These are phyloP conservation scores for Empidonax alnorum DNA, from an alignment of 2,113 vertebrate species.

Conservation along the genomic window DNA sequence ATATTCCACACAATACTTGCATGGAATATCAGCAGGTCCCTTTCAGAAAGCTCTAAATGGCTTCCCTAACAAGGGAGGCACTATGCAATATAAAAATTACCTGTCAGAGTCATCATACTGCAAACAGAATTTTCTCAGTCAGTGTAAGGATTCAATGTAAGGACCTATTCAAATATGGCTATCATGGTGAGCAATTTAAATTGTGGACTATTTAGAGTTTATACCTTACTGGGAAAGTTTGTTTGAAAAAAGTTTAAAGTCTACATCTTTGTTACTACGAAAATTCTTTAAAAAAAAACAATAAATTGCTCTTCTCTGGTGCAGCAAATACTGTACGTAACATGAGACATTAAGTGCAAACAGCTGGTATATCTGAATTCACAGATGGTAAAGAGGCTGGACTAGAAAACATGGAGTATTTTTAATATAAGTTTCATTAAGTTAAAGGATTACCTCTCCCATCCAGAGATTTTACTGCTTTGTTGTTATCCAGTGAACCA, in stretches of 20 bases:
- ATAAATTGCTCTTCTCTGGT: conserved; percentile 33
- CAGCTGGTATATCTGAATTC: conserved; percentile 31
- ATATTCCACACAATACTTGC: conserved; percentile 54
- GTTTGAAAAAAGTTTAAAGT: conserved; percentile 32
- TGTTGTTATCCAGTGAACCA: neutral
- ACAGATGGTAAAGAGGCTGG: conserved; percentile 8
- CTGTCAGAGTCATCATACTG: neutral
- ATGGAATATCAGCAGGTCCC: neutral
- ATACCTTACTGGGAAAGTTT: neutral
- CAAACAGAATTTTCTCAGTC: neutral
- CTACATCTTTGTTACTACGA: neutral
- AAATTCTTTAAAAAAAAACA: conserved; percentile 32
- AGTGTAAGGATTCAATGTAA: neutral
- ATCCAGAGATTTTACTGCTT: neutral
- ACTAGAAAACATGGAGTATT: conserved; percentile 17
- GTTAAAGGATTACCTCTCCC: conserved; percentile 3
- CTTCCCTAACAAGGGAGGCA: neutral
- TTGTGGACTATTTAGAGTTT: conserved; percentile 3
- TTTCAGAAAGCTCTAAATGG: conserved; percentile 18
- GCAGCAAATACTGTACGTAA: conserved; percentile 14
- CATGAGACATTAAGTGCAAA: conserved; percentile 18
- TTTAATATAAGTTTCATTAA: conserved; percentile 39
- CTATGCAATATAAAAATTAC: neutral
- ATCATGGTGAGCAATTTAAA: neutral
- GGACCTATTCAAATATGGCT: neutral